Conservation (phyloP, 2,888 invertebrate species). For the Corbicula japonica region DNA sequence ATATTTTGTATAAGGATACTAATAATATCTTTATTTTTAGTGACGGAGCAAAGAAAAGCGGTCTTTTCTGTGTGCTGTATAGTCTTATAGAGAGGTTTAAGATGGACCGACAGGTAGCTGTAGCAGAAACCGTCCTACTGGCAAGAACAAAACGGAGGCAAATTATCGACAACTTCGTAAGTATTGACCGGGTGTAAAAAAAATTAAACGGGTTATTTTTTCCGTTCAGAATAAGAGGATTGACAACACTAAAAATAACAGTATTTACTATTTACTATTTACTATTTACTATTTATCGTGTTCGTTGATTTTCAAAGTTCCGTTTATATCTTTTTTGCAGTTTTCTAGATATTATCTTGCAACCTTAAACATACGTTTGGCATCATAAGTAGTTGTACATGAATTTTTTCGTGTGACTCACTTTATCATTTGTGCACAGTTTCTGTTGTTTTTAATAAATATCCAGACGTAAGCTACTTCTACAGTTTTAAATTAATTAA, state of each 20-base stretch:
- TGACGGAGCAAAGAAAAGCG: constrained; percentile 38
- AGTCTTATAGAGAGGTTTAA: constrained; percentile 16
- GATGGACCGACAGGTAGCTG: constrained; percentile 20
- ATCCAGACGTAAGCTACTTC: too few relatives aligned
- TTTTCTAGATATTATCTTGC: background rate
- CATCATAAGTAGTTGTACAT: too few relatives aligned
- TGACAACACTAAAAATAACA: too few relatives aligned
- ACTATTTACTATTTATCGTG: background rate
- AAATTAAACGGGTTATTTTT: background rate
- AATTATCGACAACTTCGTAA: constrained; percentile 28
- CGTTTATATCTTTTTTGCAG: background rate
- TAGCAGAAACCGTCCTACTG: constrained; percentile 31
- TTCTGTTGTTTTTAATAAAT: too few relatives aligned
- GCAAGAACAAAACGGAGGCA: constrained; percentile 19
- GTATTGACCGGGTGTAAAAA: background rate
- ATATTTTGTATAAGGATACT: too few relatives aligned
- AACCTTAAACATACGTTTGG: background rate
- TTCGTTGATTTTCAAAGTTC: background rate
- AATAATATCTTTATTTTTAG: constrained; percentile 16
- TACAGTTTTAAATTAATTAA: too few relatives aligned
- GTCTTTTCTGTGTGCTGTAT: constrained; percentile 28
- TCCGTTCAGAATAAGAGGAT: background rate
- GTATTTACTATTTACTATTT: background rate
- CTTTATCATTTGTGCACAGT: too few relatives aligned
- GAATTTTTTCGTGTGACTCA: too few relatives aligned